Base-by-base conservation (phyloP, 2,888 invertebrate species). In the Lasioglossum zephyrum region DNA sequence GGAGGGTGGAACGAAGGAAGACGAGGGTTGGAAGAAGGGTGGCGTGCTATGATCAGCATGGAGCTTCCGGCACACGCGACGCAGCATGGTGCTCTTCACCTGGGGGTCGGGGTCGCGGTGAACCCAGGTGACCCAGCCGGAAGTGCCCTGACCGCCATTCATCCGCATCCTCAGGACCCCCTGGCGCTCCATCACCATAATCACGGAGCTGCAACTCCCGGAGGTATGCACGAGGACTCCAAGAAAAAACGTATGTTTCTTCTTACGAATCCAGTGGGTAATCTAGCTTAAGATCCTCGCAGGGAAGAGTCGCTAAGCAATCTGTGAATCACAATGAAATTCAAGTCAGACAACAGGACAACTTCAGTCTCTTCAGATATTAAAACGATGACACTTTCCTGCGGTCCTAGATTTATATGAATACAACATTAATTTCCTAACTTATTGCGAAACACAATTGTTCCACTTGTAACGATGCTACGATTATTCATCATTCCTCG, bases 161-260 rank as follows among this genome's bases (percentile, higher is more conserved):
- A 95, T 89, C 92, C 94, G 77, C 95, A 94, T 91, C 93, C 94
- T 84, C 95, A 95, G 87, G 95, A 95, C 77, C 88, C 94, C 63
- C 84, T 95, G 89, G 92, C 93, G 84, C 93, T 94, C 89, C 94
- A 94, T 88, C 95, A 95, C 91, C 94, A 94, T 86, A 93, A 93
- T 90, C 93, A 94, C 84, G 91, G 91, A 73, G 91, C 91, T 83
- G 86, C 93, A 81, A 93, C 94, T 91, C 91, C 92, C 88, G 94
- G 95, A 94, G 94, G 94, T 94, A 94, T 94, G 94, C 91, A 93
- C 92, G 94, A 94, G 93, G 94, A 94, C 77, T 93, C 93, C 92
- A 93, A 94, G 93, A 94, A 94, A 92, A 94, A 95, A 93, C 94
- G 94, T 94, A 94, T 91, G 94, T 95, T 94, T 94, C 93, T 93